These are phyloP conservation scores for Thalassaphorura encarpata DNA, from an alignment of 1,140 invertebrate genomes.

Conservation along the genomic window DNA sequence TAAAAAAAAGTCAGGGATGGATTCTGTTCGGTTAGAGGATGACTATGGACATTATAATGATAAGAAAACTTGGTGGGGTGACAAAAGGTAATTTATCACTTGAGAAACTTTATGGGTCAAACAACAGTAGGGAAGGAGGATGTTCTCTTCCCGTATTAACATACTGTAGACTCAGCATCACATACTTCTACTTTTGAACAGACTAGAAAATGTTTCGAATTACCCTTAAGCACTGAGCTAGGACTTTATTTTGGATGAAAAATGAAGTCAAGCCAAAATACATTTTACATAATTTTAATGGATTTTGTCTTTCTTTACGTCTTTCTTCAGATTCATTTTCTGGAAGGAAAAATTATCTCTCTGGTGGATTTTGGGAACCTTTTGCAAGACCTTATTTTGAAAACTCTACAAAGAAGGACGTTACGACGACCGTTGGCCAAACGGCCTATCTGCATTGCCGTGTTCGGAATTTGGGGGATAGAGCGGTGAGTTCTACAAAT, in stretches of 20 bases:
- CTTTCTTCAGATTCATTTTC: conserved; percentile 27
- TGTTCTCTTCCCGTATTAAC: too few relatives aligned
- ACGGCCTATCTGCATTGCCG: conserved; percentile 72
- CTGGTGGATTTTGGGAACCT: conserved; percentile 50
- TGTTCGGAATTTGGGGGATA: conserved; percentile 68
- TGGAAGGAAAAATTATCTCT: conserved; percentile 27
- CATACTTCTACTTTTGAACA: too few relatives aligned
- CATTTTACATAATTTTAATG: conserved; percentile 10
- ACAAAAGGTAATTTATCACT: too few relatives aligned
- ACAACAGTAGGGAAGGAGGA: too few relatives aligned
- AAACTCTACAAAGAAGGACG: conserved; percentile 69
- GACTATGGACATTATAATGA: too few relatives aligned
- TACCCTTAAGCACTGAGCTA: too few relatives aligned
- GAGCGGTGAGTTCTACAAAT: conserved; percentile 72
- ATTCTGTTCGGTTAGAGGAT: too few relatives aligned
- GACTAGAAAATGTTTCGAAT: neutral
- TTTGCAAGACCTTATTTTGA: conserved; percentile 81
- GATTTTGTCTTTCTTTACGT: conserved; percentile 7
- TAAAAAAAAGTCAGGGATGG: too few relatives aligned
- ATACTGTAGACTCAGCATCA: too few relatives aligned
- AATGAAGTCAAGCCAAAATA: neutral
- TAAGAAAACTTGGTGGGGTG: too few relatives aligned
- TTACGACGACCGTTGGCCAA: conserved; percentile 74
- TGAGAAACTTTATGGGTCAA: too few relatives aligned
- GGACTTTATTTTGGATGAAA: conserved; percentile 10